phyloP scores from a whole-genome alignment of 2,888 invertebrate species.

The Nymphalis polychloros region DNA sequence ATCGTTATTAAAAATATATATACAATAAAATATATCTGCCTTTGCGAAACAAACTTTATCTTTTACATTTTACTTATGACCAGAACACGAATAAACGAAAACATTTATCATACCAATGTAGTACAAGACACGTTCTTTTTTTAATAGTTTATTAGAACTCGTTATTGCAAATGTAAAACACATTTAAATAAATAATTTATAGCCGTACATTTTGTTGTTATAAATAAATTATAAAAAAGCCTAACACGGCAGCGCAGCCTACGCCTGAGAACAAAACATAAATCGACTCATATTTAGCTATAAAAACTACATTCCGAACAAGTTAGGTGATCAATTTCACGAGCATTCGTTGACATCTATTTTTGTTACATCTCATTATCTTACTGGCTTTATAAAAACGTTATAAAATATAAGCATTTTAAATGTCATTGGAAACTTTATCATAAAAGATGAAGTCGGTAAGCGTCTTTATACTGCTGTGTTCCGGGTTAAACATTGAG shows the following conservation, averaged over 20 bases:
- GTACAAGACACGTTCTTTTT: neutral
- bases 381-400: neutral
- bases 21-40: no score
- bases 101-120: no score
- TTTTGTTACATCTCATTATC: neutral
- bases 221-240: conserved; percentile 2
- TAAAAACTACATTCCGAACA: conserved; percentile 10
- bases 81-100: no score
- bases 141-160: neutral
- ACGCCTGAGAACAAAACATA: neutral
- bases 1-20: no score
- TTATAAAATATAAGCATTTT: no score
- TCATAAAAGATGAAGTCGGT: neutral
- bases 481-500: neutral
- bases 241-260: conserved; percentile 4
- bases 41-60: no score
- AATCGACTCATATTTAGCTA: neutral
- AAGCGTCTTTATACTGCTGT: neutral
- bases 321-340: neutral
- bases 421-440: no score
- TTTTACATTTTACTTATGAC: no score
- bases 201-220: neutral
- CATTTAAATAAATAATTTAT: neutral
- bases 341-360: neutral
- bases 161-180: neutral